Evolutionary conservation across 2,113 vertebrate genomes (phyloP), one percentile per base, ranked within the genome.

Genomic region (Prunella himalayana): DNA sequence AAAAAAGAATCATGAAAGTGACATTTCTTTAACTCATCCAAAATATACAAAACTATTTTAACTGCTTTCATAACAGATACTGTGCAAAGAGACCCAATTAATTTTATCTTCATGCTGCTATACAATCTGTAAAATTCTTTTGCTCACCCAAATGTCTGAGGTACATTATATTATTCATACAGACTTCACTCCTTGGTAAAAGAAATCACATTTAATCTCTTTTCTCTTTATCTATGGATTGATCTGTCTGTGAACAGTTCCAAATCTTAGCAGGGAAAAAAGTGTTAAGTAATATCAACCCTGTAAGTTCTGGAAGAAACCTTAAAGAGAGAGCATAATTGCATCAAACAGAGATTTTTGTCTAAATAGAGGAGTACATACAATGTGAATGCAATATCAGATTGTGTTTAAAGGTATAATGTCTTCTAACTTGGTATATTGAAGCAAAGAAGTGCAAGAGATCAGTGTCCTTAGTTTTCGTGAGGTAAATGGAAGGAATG

Each of bases 1-100:
- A 2, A 7, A 30, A 51, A 82, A 47, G 65, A 85, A 66, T 93
- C 16, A 90, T 93, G 59, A 89, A 95, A 97, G 90, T 92, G 89
- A 82, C 85, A 92, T 90, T 97, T 95, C 49, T 47, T 91, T 72
- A 95, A 57, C 70, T 95, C 71, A 75, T 82, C 83, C 81, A 87
- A 94, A 96, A 95, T 95, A 97, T 9, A 96, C 90, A 95, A 89
- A 96, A 95, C 94, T 93, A 65, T 95, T 96, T 96, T 94, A 93
- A 53, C 80, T 79, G 70, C 89, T 95, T 94, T 96, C 91, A 59
- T 93, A 93, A 88, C 80, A 92, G 79, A 72, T 94, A 93, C 59
- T 16, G 16, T 81, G 80, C 44, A 93, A 96, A 91, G 80, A 94
- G 54, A 96, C 85, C 77, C 49, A 95, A 96, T 97, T 97, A 95